Evolutionary conservation across 1,140 invertebrate species (phyloP).

Genomic region (Chrysomallon squamiferum): DNA sequence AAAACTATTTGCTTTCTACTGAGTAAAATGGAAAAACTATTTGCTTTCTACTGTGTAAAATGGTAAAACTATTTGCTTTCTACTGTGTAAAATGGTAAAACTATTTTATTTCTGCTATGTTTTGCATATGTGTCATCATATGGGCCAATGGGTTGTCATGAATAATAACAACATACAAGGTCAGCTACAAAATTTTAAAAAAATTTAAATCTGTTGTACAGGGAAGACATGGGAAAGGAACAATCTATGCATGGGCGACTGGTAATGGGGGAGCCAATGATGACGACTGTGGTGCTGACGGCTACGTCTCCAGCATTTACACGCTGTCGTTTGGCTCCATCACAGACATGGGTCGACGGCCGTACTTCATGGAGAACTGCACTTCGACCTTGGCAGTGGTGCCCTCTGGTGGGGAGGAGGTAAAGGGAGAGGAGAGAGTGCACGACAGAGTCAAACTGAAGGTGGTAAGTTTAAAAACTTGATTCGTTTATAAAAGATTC

Average conservation of each 20-base stretch:
- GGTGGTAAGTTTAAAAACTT: constrained; percentile 48
- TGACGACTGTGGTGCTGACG: constrained; percentile 65
- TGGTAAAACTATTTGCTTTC: too few species aligned
- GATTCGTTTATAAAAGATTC: neutral
- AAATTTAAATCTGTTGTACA: too few species aligned
- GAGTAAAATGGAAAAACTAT: too few species aligned
- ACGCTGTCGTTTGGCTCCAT: constrained; percentile 63
- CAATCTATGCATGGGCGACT: constrained; percentile 65
- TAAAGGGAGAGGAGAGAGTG: constrained; percentile 14
- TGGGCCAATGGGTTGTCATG: too few species aligned
- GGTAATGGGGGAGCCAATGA: constrained; percentile 64
- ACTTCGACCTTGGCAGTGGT: constrained; percentile 63
- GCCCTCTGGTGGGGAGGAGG: constrained; percentile 56
- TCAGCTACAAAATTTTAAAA: too few species aligned
- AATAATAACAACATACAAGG: too few species aligned
- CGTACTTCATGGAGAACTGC: constrained; percentile 64
- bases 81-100: too few species aligned
- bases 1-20: too few species aligned
- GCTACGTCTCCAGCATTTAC: constrained; percentile 63
- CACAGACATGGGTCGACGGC: constrained; percentile 49
- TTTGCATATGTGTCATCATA: too few species aligned
- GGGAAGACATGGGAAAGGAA: constrained; percentile 62
- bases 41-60: too few species aligned
- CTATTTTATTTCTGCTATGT: too few species aligned
- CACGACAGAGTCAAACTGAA: constrained; percentile 40